Evolutionary conservation across 2,797 vertebrate genomes (phyloP).

Genomic region (Cyclopterus lumpus): DNA sequence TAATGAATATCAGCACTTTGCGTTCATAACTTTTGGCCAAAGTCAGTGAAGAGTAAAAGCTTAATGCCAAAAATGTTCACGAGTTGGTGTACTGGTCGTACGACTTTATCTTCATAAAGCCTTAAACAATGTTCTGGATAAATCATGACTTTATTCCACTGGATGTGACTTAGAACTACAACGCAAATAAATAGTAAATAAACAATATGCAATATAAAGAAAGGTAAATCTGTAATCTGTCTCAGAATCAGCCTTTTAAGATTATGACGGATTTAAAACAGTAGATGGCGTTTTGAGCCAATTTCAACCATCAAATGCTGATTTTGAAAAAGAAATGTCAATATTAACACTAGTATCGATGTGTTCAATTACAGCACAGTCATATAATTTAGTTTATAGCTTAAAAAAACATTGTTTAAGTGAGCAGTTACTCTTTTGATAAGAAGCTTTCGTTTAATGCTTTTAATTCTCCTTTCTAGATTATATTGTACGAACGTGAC

Average conservation of each 20-base stretch:
- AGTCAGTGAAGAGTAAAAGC: slow-evolving; percentile 55
- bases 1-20: slow-evolving; percentile 55
- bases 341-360: not conserved
- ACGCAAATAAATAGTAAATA: not conserved
- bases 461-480: not conserved
- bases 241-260: not conserved
- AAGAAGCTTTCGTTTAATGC: not conserved
- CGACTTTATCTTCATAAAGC: slow-evolving; percentile 19
- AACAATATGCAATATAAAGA: not conserved
- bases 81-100: slow-evolving; percentile 9
- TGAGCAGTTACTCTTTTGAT: not conserved
- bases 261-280: not conserved
- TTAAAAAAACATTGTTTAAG: not conserved
- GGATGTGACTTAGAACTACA: not conserved
- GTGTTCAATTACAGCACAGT: not conserved
- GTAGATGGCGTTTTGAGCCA: not conserved
- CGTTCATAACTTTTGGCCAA: slow-evolving; percentile 48
- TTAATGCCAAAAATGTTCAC: slow-evolving; percentile 13
- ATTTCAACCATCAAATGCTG: not conserved
- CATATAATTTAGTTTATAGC: not conserved
- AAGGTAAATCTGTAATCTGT: not conserved
- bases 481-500: not conserved
- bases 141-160: slow-evolving; percentile 10
- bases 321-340: too few relatives aligned
- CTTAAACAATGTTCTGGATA: not conserved